Evolutionary conservation across 2,888 invertebrate genomes (phyloP), one percentile per base, ranked within the genome.

Genomic region (Rhopalosiphum nymphaeae): DNA sequence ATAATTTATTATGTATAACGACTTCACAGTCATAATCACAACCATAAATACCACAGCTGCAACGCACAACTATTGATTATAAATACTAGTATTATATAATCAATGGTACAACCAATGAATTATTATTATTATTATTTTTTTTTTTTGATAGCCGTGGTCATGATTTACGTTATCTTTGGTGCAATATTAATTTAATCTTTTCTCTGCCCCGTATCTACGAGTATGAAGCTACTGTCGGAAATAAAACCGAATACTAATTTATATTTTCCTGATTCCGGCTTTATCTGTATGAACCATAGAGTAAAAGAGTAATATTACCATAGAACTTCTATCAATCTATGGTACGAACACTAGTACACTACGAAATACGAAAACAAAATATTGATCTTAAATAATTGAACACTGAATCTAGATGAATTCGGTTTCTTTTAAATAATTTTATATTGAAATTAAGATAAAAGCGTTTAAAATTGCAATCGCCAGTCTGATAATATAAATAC

Each of bases 181-280:
- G 7, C 36, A 67, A 13, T 67, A 36, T 67, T 36, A 21, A 67
- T 67, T 67, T 16, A 36, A 21, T 67, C n/a, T n/a, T 11, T 67
- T n/a, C n/a, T 4, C 16, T 29, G n/a, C 61, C 61, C 78, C 16
- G 36, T 78, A 21, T 89, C 7, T 7, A 89, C 25, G 67, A 90
- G 46, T 67, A 16, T 90, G 46, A 90, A 67, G 90, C 1, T 90
- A 90, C 25, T 11, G 67, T 25, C 67, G 90, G 49, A 67, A 90
- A 26, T 67, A 25, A 67, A 36, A 90, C 25, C 25, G n/a, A n/a
- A 67, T 25, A 36, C 25, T 5, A 53, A 53, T 53, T 21, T 53
- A 53, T 53, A 53, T 53, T 53, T 53, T 53, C 53, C 36, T 36
- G 10, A 29, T 90, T 67, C 21, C 67, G 2, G 46, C 91, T 78